These are phyloP conservation scores for Corythornis cristatus DNA, from an alignment of 2,113 vertebrate species.

Conservation along the genomic window DNA sequence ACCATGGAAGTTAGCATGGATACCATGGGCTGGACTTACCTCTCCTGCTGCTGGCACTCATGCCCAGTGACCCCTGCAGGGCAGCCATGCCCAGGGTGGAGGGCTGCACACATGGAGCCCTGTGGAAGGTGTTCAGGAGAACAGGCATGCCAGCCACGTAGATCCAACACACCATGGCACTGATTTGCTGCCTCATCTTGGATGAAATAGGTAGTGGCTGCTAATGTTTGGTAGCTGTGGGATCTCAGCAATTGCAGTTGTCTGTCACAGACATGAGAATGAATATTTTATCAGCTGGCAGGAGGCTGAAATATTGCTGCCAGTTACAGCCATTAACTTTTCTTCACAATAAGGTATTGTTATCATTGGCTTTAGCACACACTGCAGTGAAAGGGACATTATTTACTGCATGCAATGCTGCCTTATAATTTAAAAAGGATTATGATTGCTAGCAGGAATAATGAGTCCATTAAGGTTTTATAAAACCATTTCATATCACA, in stretches of 20 bases:
- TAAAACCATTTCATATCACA: not conserved
- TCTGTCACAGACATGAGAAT: not conserved
- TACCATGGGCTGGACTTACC: too few species aligned
- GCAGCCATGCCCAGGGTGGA: accelerated
- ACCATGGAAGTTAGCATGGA: too few species aligned
- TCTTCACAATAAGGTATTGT: not conserved
- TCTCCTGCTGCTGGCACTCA: too few species aligned
- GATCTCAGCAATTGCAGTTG: not conserved
- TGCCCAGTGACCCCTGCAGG: not conserved
- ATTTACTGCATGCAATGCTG: not conserved
- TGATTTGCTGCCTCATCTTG: not conserved
- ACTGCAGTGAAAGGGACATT: not conserved
- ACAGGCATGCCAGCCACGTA: not conserved
- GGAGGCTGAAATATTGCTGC: not conserved
- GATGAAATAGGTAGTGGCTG: not conserved
- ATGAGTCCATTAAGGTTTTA: not conserved
- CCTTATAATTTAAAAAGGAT: conserved; percentile 22
- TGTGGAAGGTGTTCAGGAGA: not conserved
- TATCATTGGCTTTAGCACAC: not conserved
- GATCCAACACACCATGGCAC: not conserved
- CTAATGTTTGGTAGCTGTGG: not conserved
- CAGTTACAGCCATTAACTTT: conserved; percentile 16
- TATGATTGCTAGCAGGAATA: not conserved
- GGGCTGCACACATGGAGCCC: not conserved
- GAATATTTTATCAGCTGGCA: conserved; percentile 24